Evolutionary conservation across 2,888 invertebrate genomes (phyloP).

Genomic region (Pediacus dermestoides): DNA sequence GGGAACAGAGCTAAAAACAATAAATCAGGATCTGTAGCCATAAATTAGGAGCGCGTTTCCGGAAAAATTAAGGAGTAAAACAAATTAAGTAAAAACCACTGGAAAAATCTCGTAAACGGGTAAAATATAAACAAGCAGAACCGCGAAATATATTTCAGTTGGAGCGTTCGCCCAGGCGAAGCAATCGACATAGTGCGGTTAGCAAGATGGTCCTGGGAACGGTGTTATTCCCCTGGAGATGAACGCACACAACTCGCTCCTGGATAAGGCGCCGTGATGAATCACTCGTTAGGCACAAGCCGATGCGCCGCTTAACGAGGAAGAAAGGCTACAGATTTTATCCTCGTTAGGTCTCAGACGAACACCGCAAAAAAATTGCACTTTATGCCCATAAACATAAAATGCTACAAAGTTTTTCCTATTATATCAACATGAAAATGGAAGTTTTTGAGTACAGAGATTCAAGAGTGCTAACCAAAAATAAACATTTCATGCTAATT

Average conservation of each 20-base stretch:
- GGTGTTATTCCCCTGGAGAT: slow-evolving; percentile 7
- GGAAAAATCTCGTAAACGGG: slow-evolving; percentile 13
- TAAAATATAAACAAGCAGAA: slow-evolving; percentile 13
- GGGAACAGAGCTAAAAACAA: slow-evolving; percentile 5
- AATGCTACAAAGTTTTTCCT: too few species aligned
- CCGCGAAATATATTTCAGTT: slow-evolving; percentile 15
- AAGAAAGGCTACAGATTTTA: slow-evolving; percentile 20
- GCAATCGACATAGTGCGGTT: not conserved
- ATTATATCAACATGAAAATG: too few species aligned
- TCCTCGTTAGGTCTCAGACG: slow-evolving; percentile 7
- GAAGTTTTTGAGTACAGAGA: too few species aligned
- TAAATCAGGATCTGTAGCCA: slow-evolving; percentile 4
- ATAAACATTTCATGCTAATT: too few species aligned
- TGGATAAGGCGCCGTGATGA: slow-evolving; percentile 29
- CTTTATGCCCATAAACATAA: slow-evolving; percentile 3
- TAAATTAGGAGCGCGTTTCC: slow-evolving; percentile 11
- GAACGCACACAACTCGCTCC: slow-evolving; percentile 7
- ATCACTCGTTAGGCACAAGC: slow-evolving; percentile 41
- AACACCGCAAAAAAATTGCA: slow-evolving; percentile 3
- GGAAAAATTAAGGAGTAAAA: slow-evolving; percentile 16
- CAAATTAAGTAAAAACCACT: slow-evolving; percentile 16
- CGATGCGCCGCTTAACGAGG: slow-evolving; percentile 39
- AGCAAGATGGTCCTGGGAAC: too few species aligned
- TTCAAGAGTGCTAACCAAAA: too few species aligned
- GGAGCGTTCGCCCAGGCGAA: slow-evolving; percentile 1